Evolutionary conservation across 2,888 invertebrate species (phyloP), one percentile per base, ranked within the genome.

Genomic region (Morinoia aosen): DNA sequence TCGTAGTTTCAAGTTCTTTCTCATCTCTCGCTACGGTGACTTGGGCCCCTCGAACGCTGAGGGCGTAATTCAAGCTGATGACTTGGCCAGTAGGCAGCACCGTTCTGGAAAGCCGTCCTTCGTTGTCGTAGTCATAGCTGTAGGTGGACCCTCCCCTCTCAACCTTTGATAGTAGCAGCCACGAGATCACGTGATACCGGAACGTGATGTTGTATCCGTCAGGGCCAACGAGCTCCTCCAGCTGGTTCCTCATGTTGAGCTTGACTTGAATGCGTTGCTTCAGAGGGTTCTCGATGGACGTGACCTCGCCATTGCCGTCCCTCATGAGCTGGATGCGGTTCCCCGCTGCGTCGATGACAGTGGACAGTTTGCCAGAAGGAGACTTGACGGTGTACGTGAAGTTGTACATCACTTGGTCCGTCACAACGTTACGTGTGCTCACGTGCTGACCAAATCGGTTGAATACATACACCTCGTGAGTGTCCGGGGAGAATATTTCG

Each of bases 351-450:
- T 99, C 99, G 0, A 99, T 99, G 0, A 99, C 99, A 0, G 99
- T 98, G 97, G 98, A 99, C 48, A 99, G 98, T 97, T 99, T 99
- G 0, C 99, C 99, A 97, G 99, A 99, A 97, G 99, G 99, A 0
- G 99, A 99, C 97, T 99, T 99, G 0, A 99, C 99, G 97, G 99
- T 99, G 97, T 99, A 99, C 0, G 99, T 98, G 97, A 99, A 99
- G 4, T 98, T 98, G 97, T 99, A 99, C 97, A 98, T 98, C 7
- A 98, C 98, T 97, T 99, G 99, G 0, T 99, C 99, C 0, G 99
- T 99, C n/a, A 99, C 97, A 96, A 99, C 99, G 97, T 99, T 99
- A 97, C 98, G 98, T 0, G 99, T 99, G 95, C 98, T 98, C 7
- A 99, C 98, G 97, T 99, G 99, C 97, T 99, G 99, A 0, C 99